These are phyloP conservation scores for Drosophila persimilis DNA, from an alignment of 1,140 invertebrate species.

Conservation along the genomic window DNA sequence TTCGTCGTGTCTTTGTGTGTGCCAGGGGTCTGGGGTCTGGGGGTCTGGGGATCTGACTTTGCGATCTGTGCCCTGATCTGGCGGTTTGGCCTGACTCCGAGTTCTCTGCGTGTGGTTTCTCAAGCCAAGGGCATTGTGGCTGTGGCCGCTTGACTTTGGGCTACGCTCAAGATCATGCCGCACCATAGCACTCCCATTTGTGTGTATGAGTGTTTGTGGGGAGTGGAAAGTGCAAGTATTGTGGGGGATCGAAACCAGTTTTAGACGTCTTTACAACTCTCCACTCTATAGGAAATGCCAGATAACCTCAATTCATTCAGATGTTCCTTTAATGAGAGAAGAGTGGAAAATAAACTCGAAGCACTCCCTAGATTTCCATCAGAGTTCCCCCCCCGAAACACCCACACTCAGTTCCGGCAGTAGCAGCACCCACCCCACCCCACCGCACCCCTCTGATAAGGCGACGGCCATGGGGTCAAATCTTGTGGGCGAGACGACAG, in stretches of 20 bases:
- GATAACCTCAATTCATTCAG: no score
- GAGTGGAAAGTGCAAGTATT: conserved; percentile 40
- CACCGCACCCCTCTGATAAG: conserved; percentile 44
- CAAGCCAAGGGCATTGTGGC: conserved; percentile 67
- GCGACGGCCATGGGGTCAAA: conserved; percentile 48
- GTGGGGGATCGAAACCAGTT: conserved; percentile 10
- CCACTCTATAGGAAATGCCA: not conserved
- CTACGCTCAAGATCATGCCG: conserved; percentile 61
- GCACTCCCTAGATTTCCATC: conserved; percentile 14
- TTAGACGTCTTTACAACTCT: not conserved
- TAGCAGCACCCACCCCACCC: not conserved
- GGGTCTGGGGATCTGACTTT: conserved; percentile 7
- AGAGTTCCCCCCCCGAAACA: not conserved
- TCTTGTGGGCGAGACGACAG: conserved; percentile 57
- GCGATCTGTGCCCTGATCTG: conserved; percentile 23
- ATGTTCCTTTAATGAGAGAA: no score
- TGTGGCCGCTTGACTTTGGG: conserved; percentile 65
- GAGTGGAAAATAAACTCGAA: not conserved
- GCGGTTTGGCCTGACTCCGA: conserved; percentile 39
- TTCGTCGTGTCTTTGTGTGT: not conserved
- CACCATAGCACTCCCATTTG: conserved; percentile 18
- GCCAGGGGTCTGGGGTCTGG: conserved; percentile 25
- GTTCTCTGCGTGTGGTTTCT: conserved; percentile 70
- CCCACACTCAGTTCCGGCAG: not conserved
- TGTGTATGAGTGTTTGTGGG: not conserved